phyloP scores from a whole-genome alignment of 2,888 invertebrate species.

The Coenonympha arcania region DNA sequence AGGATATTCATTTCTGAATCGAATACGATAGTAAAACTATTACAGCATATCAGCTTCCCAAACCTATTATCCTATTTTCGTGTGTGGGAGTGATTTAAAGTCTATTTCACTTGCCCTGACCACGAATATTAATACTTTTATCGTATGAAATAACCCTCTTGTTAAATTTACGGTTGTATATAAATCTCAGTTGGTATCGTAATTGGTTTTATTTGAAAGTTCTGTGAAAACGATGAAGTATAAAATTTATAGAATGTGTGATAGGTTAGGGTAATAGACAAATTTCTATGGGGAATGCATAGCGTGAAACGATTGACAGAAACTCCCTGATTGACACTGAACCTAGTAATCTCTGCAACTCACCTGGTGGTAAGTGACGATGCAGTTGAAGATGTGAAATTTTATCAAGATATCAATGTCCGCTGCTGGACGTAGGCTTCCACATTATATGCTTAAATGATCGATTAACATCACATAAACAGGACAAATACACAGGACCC shows the following conservation, averaged over 20 bases:
- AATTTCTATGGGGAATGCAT: no score
- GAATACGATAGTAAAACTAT: slow-evolving; percentile 25
- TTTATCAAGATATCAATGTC: no score
- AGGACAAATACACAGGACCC: no score
- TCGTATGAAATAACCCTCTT: slow-evolving; percentile 18
- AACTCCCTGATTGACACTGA: no score
- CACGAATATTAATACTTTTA: slow-evolving; percentile 26
- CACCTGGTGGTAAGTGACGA: no score
- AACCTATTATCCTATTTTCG: slow-evolving; percentile 24
- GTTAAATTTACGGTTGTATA: slow-evolving; percentile 18
- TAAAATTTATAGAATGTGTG: neutral
- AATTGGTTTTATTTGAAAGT: slow-evolving; percentile 15
- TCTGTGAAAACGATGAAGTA: slow-evolving; percentile 1
- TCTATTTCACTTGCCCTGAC: slow-evolving; percentile 18
- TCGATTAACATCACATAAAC: no score
- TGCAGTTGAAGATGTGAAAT: no score
- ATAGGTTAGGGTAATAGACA: no score
- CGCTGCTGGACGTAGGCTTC: no score
- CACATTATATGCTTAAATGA: no score
- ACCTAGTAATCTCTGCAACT: no score
- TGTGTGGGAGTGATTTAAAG: slow-evolving; percentile 24
- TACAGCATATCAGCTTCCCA: slow-evolving; percentile 22
- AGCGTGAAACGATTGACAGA: no score
- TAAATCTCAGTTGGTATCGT: slow-evolving; percentile 13
- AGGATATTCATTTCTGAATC: slow-evolving; percentile 19